Evolutionary conservation across 1,140 invertebrate species (phyloP).

Genomic region (Archivesica marissinica): DNA sequence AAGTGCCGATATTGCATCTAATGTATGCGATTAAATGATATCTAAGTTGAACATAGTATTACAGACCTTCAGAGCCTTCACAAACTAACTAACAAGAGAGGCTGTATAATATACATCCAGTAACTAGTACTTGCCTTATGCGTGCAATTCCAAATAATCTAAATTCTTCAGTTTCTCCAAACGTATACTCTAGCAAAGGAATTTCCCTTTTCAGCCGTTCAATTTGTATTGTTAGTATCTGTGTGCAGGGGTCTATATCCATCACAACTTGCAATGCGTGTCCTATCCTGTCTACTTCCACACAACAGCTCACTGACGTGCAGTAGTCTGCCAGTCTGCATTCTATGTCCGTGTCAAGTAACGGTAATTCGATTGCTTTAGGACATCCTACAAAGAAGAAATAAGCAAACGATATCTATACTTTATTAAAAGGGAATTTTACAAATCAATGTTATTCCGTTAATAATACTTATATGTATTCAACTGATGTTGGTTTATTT

Average conservation of each 20-base stretch:
- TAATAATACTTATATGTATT: no score
- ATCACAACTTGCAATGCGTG: background rate
- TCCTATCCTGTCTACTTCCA: background rate
- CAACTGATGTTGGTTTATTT: no score
- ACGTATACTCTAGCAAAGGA: background rate
- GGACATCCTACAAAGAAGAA: constrained; percentile 5
- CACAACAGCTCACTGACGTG: background rate
- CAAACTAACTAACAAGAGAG: no score
- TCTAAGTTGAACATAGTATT: no score
- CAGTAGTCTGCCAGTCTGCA: background rate
- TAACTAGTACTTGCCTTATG: background rate
- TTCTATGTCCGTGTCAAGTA: background rate
- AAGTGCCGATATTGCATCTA: no score
- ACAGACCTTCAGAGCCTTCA: no score
- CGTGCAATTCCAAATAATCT: background rate
- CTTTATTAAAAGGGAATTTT: no score
- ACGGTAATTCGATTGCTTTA: background rate
- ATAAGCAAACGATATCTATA: background rate
- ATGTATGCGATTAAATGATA: no score
- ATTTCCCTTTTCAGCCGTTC: background rate
- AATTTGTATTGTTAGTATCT: background rate
- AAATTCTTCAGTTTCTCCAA: background rate
- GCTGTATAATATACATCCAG: no score
- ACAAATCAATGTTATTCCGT: no score
- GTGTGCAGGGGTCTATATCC: background rate